phyloP scores from a whole-genome alignment of 1,140 invertebrate species.

The Drosophila pallidifrons region DNA sequence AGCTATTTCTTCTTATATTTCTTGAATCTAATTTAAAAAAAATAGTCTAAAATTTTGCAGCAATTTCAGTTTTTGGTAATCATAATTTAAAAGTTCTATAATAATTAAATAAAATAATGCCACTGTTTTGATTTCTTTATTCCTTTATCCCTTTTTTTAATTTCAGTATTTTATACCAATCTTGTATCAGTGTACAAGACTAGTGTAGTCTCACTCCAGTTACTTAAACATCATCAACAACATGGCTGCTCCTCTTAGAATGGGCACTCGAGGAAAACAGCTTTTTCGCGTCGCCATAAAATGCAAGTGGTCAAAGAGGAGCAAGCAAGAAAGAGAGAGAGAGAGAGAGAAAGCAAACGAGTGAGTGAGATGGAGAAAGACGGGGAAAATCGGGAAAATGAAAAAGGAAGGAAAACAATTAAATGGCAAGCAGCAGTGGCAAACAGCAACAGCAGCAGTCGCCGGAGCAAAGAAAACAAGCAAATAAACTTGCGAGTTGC shows the following conservation, averaged over 20 bases:
- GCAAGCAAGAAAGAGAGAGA: conserved; percentile 25
- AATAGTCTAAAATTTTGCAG: too few relatives aligned
- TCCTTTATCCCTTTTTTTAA: too few relatives aligned
- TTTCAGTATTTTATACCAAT: background rate
- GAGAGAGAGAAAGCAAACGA: background rate
- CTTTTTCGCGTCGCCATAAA: conserved; percentile 81
- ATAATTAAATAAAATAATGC: too few relatives aligned
- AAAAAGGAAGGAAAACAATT: conserved; percentile 82
- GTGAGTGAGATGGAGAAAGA: conserved; percentile 18
- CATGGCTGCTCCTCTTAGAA: conserved; percentile 54
- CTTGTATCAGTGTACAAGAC: conserved; percentile 35
- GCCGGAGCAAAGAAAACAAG: conserved; percentile 68
- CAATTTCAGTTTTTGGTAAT: too few relatives aligned
- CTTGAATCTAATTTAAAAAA: too few relatives aligned
- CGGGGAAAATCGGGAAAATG: conserved; percentile 68
- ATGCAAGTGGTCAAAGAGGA: conserved; percentile 74
- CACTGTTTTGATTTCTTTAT: too few relatives aligned
- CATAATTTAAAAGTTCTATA: too few relatives aligned
- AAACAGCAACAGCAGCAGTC: conserved; percentile 52
- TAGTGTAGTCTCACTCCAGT: conserved; percentile 37
- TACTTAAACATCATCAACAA: conserved; percentile 79
- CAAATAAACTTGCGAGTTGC: conserved; percentile 76
- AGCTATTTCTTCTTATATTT: too few relatives aligned
- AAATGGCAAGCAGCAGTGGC: conserved; percentile 65
- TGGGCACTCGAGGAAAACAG: conserved; percentile 65